Conservation (phyloP, 2,888 invertebrate species). For the Unio pictorum region DNA sequence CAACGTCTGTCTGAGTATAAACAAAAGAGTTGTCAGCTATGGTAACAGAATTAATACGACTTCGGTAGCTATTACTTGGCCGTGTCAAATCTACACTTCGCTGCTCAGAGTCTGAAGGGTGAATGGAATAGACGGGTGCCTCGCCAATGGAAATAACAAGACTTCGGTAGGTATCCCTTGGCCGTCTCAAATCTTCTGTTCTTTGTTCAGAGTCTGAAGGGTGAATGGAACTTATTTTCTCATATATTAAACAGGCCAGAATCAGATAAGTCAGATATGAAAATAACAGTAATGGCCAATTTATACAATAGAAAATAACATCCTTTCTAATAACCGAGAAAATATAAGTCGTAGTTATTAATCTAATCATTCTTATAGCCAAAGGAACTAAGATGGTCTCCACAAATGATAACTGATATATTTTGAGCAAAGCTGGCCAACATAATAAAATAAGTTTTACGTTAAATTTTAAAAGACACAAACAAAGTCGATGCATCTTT, state of each 20-base stretch:
- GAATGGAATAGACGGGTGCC: not conserved
- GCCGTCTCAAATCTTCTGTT: too few species aligned
- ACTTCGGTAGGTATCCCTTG: too few species aligned
- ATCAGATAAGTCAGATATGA: slow-evolving; percentile 48
- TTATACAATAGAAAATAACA: slow-evolving; percentile 49
- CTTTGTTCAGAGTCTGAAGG: slow-evolving; percentile 6
- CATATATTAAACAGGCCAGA: slow-evolving; percentile 14
- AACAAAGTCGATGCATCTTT: slow-evolving; percentile 69
- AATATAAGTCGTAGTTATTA: slow-evolving; percentile 63
- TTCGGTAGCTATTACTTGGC: too few species aligned
- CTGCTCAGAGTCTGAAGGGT: too few species aligned
- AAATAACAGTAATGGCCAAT: slow-evolving; percentile 43
- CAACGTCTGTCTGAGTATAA: too few species aligned
- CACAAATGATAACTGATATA: slow-evolving; percentile 70
- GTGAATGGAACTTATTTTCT: not conserved
- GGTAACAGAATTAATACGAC: too few species aligned
- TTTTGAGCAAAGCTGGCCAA: slow-evolving; percentile 72
- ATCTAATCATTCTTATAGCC: slow-evolving; percentile 62
- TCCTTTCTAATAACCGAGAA: slow-evolving; percentile 61
- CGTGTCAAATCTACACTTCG: too few species aligned
- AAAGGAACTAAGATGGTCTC: slow-evolving; percentile 59
- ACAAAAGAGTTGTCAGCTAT: too few species aligned
- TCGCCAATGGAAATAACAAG: not conserved
- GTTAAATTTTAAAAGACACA: slow-evolving; percentile 73
- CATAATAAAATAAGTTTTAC: slow-evolving; percentile 69